phyloP scores from a whole-genome alignment of 2,888 invertebrate species.

The Trichopria drosophilae region DNA sequence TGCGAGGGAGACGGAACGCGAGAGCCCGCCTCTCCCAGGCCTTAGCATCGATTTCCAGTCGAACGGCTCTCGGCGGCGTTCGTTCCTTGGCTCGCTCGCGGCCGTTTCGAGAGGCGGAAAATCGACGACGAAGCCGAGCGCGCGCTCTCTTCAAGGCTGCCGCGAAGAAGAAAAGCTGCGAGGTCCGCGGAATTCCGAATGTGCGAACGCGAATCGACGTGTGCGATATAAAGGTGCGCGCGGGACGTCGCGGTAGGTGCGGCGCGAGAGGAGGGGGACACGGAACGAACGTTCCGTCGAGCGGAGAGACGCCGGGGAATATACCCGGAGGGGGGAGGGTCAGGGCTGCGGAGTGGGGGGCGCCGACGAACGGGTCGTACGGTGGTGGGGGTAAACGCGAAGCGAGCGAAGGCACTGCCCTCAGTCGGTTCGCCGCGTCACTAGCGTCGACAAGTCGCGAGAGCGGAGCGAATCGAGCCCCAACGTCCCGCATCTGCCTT shows the following conservation, averaged over 20 bases:
- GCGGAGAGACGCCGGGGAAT: constrained; percentile 20
- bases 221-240: constrained; percentile 14
- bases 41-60: constrained; percentile 56
- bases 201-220: constrained; percentile 1
- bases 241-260: constrained; percentile 13
- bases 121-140: constrained; percentile 5
- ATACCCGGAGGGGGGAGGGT: constrained; percentile 1
- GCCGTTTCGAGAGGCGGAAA: constrained; percentile 9
- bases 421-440: constrained; percentile 44
- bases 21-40: constrained; percentile 37
- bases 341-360: constrained; percentile 19
- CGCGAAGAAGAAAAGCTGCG: constrained; percentile 25
- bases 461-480: constrained; percentile 19
- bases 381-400: constrained; percentile 29
- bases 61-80: constrained; percentile 43
- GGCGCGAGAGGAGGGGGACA: constrained; percentile 22
- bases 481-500: no score
- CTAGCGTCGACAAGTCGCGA: constrained; percentile 39
- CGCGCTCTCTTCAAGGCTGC: constrained; percentile 14
- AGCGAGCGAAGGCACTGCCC: constrained; percentile 46
- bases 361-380: constrained; percentile 22
- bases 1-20: constrained; percentile 6
- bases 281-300: constrained; percentile 27
- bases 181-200: neutral
- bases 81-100: neutral